Evolutionary conservation across 2,113 vertebrate genomes (phyloP).

Genomic region (Petaurus breviceps): DNA sequence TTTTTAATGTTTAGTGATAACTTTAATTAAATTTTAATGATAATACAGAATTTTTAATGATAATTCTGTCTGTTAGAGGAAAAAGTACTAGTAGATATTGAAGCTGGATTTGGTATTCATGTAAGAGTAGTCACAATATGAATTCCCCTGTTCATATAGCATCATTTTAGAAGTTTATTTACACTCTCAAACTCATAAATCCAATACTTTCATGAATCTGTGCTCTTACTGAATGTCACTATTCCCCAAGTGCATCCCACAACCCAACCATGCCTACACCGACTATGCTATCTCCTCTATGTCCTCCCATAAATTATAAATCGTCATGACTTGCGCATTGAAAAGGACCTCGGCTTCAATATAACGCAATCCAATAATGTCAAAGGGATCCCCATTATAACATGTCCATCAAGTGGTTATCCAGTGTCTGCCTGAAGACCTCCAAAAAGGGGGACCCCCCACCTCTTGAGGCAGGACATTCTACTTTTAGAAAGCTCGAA

Average conservation of each 20-base stretch:
- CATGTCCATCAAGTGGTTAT: not conserved
- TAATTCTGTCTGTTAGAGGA: not conserved
- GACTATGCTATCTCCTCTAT: not conserved
- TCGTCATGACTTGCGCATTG: not conserved
- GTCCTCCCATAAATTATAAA: not conserved
- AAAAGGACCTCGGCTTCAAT: not conserved
- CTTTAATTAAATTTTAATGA: too few relatives aligned
- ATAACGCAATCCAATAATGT: not conserved
- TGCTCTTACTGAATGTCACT: not conserved
- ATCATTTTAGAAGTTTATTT: not conserved
- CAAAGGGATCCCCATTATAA: not conserved
- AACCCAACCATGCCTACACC: not conserved
- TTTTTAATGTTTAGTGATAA: too few relatives aligned
- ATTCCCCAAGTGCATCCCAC: not conserved
- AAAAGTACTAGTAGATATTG: not conserved
- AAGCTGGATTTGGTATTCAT: not conserved
- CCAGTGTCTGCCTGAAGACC: not conserved
- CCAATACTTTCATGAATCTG: not conserved
- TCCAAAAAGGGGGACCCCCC: not conserved
- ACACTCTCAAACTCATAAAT: not conserved
- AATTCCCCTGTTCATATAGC: not conserved
- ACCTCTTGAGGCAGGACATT: not conserved
- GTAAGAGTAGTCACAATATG: not conserved
- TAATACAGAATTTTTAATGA: not conserved
- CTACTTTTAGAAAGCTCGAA: not conserved